Percentiles rank a stretch among this genome's conserved stretches.
Conservation (phyloP, 2,888 invertebrate species). For the Disparrhopalites patrizii region DNA sequence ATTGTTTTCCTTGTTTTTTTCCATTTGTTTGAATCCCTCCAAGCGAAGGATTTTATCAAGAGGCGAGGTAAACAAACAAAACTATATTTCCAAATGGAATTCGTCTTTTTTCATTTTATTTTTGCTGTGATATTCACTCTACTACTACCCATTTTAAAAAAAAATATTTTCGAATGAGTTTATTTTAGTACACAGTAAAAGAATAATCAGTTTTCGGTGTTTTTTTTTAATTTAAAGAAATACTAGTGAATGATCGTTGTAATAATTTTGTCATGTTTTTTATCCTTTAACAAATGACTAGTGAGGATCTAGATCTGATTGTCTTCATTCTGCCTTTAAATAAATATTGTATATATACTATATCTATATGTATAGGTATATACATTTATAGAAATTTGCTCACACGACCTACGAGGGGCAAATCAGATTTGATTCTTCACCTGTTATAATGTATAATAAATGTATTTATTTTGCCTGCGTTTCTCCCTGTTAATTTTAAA, state of each 20-base stretch:
- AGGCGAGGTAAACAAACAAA: constrained; percentile 31
- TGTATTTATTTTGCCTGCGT: too few species aligned
- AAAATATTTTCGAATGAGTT: not conserved
- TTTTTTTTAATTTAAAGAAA: not conserved
- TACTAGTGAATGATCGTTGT: not conserved
- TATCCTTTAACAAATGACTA: not conserved
- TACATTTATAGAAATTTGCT: too few species aligned
- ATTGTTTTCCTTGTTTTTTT: constrained; percentile 23
- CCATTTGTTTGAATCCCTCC: constrained; percentile 33
- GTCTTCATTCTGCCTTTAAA: too few species aligned
- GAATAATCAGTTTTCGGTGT: not conserved
- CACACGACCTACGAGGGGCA: too few species aligned
- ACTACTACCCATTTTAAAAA: not conserved
- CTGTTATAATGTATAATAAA: too few species aligned
- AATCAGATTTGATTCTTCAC: too few species aligned
- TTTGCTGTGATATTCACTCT: constrained; percentile 5
- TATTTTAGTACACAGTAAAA: too few species aligned
- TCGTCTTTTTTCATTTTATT: constrained; percentile 9
- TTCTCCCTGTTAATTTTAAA: too few species aligned
- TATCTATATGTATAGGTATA: too few species aligned
- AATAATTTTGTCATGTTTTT: not conserved
- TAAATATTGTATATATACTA: too few species aligned
- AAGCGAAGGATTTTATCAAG: constrained; percentile 37
- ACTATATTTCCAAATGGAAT: too few species aligned
- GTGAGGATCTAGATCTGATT: not conserved